Percentiles rank a stretch among this genome's conserved stretches.
These are phyloP conservation scores for Enteromius thamalakanensis DNA, from an alignment of 2,797 vertebrate species.

Conservation along the genomic window DNA sequence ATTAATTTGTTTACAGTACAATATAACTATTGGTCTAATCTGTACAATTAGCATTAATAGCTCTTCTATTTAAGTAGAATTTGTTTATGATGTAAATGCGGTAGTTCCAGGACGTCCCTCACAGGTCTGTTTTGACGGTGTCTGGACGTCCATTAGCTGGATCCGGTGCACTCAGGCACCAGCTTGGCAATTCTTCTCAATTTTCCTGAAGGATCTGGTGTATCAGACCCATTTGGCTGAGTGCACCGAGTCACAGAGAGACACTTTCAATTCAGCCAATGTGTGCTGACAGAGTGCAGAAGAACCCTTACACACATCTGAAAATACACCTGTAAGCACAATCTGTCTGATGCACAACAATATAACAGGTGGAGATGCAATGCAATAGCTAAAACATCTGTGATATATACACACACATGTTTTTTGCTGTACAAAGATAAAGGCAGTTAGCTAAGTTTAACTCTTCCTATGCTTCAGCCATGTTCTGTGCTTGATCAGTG, in stretches of 20 bases:
- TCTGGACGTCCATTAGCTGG: neutral
- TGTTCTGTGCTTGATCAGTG: neutral
- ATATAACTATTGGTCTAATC: neutral
- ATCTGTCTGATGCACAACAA: neutral
- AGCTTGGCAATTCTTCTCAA: neutral
- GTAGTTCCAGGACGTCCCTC: neutral
- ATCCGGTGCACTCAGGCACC: conserved; percentile 11
- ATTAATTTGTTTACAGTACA: neutral
- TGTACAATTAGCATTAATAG: neutral
- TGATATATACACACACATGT: neutral
- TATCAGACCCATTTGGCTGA: conserved; percentile 15
- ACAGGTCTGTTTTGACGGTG: neutral
- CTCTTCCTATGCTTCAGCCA: neutral
- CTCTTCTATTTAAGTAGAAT: neutral
- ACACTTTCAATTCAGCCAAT: conserved; percentile 2
- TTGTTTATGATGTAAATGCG: neutral
- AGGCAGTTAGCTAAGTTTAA: no score
- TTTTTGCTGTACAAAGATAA: no score
- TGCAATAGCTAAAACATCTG: neutral
- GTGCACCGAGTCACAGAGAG: neutral
- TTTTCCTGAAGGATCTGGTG: conserved; percentile 15
- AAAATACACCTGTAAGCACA: neutral
- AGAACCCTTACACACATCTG: neutral
- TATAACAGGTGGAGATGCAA: neutral
- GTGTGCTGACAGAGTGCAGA: neutral